Conservation (phyloP, 2,113 vertebrate species). For the Ochotona curzoniae region DNA sequence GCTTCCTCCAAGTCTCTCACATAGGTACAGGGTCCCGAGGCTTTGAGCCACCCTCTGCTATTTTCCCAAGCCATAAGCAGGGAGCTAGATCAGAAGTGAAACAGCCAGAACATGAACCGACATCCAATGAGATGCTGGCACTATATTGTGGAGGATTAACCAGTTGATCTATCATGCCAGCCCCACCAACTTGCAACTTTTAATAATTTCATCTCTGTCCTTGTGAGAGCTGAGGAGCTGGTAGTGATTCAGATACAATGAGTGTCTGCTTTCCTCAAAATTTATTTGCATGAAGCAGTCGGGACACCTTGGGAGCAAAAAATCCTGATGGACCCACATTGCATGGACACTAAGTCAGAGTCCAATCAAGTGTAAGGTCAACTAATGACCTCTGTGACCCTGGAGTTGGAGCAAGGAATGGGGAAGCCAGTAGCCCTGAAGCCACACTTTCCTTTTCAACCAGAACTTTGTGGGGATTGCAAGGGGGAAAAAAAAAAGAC, state of each 20-base stretch:
- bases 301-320: neutral
- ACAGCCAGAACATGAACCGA: no score
- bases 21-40: no score
- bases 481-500: neutral
- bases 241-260: accelerated
- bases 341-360: neutral
- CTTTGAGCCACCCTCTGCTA: no score
- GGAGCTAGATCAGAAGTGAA: no score
- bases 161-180: no score
- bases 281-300: neutral
- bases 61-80: no score
- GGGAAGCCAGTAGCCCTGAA: neutral
- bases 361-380: neutral
- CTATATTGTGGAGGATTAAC: no score
- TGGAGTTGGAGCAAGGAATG: no score
- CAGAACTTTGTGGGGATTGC: neutral
- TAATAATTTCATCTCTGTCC: neutral
- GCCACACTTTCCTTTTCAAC: neutral
- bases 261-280: neutral
- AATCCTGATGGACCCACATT: neutral
- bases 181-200: neutral
- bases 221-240: neutral
- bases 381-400: neutral
- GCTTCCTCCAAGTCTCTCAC: no score
- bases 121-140: no score